Evolutionary conservation across 2,888 invertebrate genomes (phyloP).

Genomic region (Erebia aethiops): DNA sequence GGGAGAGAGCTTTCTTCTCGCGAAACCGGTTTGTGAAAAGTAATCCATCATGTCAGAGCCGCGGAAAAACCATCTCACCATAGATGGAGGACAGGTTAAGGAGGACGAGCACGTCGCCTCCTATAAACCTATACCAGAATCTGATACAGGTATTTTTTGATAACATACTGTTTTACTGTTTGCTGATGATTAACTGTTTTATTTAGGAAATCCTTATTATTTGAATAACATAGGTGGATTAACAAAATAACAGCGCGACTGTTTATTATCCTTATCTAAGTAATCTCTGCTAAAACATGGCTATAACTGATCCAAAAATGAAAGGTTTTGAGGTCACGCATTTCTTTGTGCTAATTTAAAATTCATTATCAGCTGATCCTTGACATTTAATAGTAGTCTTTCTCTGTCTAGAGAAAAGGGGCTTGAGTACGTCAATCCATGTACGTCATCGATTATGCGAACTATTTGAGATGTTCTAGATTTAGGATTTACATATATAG

Average conservation of each 20-base stretch:
- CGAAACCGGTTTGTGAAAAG: conserved; percentile 36
- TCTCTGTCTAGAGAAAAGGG: neutral
- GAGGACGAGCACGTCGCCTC: conserved; percentile 76
- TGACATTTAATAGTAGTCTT: conserved; percentile 26
- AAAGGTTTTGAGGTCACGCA: neutral
- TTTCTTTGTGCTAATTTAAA: conserved; percentile 18
- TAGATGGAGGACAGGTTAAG: conserved; percentile 77
- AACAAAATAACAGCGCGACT: neutral
- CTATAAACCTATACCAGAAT: conserved; percentile 83
- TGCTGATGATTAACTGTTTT: neutral
- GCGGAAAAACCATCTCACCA: conserved; percentile 70
- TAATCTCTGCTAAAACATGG: too few relatives aligned
- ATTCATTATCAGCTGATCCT: conserved; percentile 37
- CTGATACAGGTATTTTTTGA: conserved; percentile 76
- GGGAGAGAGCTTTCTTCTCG: conserved; percentile 29
- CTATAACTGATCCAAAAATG: neutral
- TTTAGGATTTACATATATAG: too few relatives aligned
- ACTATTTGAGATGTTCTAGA: conserved; percentile 16
- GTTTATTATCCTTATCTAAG: neutral
- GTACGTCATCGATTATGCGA: conserved; percentile 20
- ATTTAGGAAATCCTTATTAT: conserved; percentile 26
- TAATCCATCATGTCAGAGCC: conserved; percentile 67
- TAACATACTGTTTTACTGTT: neutral
- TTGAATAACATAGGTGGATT: conserved; percentile 13
- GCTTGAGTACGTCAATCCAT: conserved; percentile 35